These are phyloP conservation scores for Drosophila mercatorum DNA, from an alignment of 2,888 invertebrate species.

Conservation along the genomic window DNA sequence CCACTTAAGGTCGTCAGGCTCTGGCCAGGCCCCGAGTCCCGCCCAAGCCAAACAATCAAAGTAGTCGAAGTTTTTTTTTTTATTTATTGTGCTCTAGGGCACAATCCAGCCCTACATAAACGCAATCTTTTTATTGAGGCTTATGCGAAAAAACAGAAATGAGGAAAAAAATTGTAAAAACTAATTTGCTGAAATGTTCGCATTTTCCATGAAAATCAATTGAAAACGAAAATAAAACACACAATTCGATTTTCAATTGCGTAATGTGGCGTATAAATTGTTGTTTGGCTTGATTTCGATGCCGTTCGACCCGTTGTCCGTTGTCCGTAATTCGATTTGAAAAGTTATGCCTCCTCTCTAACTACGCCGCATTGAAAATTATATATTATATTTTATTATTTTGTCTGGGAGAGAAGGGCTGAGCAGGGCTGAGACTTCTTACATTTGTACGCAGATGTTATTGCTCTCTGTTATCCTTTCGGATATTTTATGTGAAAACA, in stretches of 20 bases:
- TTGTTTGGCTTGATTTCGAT: slow-evolving; percentile 48
- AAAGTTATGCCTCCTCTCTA: slow-evolving; percentile 54
- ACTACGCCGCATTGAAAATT: slow-evolving; percentile 28
- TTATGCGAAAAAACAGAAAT: neutral
- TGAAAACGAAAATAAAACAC: slow-evolving; percentile 50
- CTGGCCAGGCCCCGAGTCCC: neutral
- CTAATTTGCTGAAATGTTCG: slow-evolving; percentile 60
- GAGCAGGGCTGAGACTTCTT: neutral
- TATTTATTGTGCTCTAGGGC: slow-evolving; percentile 74
- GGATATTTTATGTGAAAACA: neutral
- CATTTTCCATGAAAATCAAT: slow-evolving; percentile 26
- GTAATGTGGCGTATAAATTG: slow-evolving; percentile 76
- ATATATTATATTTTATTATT: slow-evolving; percentile 10
- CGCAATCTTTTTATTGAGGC: slow-evolving; percentile 57
- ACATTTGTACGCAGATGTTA: slow-evolving; percentile 5
- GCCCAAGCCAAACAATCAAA: slow-evolving; percentile 43
- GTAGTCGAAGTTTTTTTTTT: slow-evolving; percentile 26
- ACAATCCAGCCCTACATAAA: slow-evolving; percentile 56
- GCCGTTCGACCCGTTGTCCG: slow-evolving; percentile 7
- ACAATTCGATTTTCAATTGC: slow-evolving; percentile 77
- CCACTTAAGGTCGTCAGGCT: slow-evolving; percentile 56
- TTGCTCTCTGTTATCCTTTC: slow-evolving; percentile 1
- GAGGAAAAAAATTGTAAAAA: slow-evolving; percentile 63
- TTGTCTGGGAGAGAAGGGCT: neutral
- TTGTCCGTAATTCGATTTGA: slow-evolving; percentile 58